phyloP scores from a whole-genome alignment of 1,140 invertebrate species.

The Hydropsyche tenuis region DNA sequence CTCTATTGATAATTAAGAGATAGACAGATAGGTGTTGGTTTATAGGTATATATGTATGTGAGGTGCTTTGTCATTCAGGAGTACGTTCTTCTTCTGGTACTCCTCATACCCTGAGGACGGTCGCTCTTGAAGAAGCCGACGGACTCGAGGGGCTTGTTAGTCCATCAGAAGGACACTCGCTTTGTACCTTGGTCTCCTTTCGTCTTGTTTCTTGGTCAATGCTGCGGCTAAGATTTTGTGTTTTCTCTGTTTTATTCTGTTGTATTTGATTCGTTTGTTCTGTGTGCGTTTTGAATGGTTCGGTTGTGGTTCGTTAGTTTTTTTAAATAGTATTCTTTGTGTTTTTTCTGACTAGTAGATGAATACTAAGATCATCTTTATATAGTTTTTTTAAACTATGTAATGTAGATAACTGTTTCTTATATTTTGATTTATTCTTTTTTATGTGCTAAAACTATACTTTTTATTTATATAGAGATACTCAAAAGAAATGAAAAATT shows the following conservation, averaged over 20 bases:
- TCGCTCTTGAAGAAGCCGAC: neutral
- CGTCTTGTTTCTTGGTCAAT: neutral
- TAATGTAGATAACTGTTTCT: too few relatives aligned
- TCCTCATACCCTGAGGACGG: neutral
- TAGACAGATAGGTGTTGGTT: conserved; percentile 7
- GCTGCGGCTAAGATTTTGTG: neutral
- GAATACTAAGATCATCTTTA: too few relatives aligned
- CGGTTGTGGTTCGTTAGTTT: too few relatives aligned
- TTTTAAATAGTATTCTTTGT: too few relatives aligned
- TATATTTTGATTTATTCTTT: too few relatives aligned
- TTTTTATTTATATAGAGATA: too few relatives aligned
- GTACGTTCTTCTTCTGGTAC: neutral
- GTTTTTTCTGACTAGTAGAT: too few relatives aligned
- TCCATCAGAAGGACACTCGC: conserved; percentile 39
- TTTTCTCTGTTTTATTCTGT: neutral
- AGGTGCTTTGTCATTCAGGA: conserved; percentile 27
- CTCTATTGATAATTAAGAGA: conserved; percentile 19
- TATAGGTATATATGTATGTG: too few relatives aligned
- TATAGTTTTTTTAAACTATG: too few relatives aligned
- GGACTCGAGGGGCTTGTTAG: conserved; percentile 45
- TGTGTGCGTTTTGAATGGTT: neutral
- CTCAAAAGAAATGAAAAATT: too few relatives aligned
- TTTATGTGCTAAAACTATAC: too few relatives aligned
- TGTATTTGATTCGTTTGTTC: neutral
- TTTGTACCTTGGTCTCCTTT: conserved; percentile 29